phyloP scores from a whole-genome alignment of 1,140 invertebrate genomes.

The Aleiodes sp. region DNA sequence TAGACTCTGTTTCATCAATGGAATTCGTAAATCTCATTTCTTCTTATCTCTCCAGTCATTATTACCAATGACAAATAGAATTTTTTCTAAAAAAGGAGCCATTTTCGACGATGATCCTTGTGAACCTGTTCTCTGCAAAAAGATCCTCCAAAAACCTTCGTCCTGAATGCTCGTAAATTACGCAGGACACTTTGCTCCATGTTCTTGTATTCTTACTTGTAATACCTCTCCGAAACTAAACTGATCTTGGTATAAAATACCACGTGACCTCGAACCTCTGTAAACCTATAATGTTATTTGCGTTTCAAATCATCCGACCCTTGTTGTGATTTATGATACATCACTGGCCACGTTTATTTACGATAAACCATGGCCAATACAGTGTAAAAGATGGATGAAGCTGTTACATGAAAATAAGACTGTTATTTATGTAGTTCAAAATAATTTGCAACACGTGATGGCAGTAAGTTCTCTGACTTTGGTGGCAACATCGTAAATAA shows the following conservation, averaged over 20 bases:
- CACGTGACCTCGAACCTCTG: constrained; percentile 24
- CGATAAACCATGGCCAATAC: constrained; percentile 34
- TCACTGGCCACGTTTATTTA: constrained; percentile 39
- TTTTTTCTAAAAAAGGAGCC: no score
- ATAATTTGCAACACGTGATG: constrained; percentile 29
- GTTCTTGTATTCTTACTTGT: no score
- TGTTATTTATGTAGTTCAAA: constrained; percentile 49
- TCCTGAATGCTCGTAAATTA: no score
- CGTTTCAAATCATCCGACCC: constrained; percentile 56
- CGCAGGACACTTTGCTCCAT: no score
- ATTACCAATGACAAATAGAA: no score
- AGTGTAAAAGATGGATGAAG: background rate
- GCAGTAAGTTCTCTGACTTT: background rate
- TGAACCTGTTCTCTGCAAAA: no score
- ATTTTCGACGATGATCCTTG: no score
- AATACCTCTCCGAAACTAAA: background rate
- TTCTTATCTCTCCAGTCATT: no score
- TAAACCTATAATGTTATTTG: constrained; percentile 65
- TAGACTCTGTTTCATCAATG: no score
- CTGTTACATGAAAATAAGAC: constrained; percentile 53
- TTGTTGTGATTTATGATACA: constrained; percentile 56
- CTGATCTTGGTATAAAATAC: background rate
- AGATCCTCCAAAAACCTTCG: no score
- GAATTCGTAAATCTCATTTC: no score
- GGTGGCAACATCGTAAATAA: background rate